Evolutionary conservation across 2,888 invertebrate species (phyloP).

Genomic region (Pediacus dermestoides): DNA sequence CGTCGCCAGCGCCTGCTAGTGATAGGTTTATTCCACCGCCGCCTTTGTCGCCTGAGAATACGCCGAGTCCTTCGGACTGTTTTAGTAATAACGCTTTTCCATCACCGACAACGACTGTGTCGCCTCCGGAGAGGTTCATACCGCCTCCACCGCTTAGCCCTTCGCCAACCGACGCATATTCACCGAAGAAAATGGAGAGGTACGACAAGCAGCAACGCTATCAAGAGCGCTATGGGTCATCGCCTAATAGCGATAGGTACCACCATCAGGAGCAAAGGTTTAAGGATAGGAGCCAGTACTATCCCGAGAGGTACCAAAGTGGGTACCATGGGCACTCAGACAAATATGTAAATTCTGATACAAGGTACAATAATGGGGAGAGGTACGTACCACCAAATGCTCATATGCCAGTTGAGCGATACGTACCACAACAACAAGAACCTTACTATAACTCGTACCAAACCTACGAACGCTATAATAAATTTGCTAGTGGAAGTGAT

Average conservation of each 20-base stretch:
- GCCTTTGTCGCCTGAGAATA: slow-evolving; percentile 55
- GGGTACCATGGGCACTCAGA: slow-evolving; percentile 26
- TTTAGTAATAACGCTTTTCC: slow-evolving; percentile 54
- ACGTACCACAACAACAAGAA: slow-evolving; percentile 62
- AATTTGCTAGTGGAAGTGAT: slow-evolving; percentile 40
- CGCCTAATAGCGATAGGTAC: slow-evolving; percentile 27
- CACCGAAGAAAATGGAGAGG: slow-evolving; percentile 41
- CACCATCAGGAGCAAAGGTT: slow-evolving; percentile 12
- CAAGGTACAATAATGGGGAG: slow-evolving; percentile 39
- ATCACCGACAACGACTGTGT: slow-evolving; percentile 51
- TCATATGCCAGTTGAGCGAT: slow-evolving; percentile 69
- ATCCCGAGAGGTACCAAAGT: slow-evolving; percentile 18
- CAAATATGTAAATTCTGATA: slow-evolving; percentile 32
- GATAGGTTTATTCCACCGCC: slow-evolving; percentile 60
- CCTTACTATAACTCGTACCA: slow-evolving; percentile 51
- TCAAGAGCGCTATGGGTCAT: slow-evolving; percentile 32
- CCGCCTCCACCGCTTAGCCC: slow-evolving; percentile 49
- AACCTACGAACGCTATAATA: slow-evolving; percentile 39
- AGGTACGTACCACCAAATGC: slow-evolving; percentile 66
- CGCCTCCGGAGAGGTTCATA: slow-evolving; percentile 56
- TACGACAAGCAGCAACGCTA: slow-evolving; percentile 35
- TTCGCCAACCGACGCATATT: slow-evolving; percentile 43
- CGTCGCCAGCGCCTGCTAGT: slow-evolving; percentile 56
- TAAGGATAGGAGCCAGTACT: slow-evolving; percentile 6
- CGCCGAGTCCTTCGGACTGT: slow-evolving; percentile 56